Percentiles rank a stretch among this genome's conserved stretches.
phyloP scores from a whole-genome alignment of 2,888 invertebrate genomes.

The Microlaimidae sp. region DNA sequence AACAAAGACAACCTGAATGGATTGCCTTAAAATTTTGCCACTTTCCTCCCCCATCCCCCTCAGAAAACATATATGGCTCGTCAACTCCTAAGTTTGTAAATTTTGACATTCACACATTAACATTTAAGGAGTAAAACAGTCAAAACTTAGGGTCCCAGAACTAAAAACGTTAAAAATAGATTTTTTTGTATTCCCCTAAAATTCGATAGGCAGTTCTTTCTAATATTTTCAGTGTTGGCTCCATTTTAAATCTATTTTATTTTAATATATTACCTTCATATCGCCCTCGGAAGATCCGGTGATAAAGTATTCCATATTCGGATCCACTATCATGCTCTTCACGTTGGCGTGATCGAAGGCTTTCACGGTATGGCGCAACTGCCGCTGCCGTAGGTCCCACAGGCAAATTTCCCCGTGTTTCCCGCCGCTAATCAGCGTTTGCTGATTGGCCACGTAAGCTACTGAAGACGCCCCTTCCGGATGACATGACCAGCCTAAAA shows the following conservation, averaged over 20 bases:
- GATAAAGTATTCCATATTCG: constrained; percentile 83
- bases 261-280: constrained; percentile 44
- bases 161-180: too few relatives aligned
- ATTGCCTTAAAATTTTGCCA: too few relatives aligned
- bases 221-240: background rate
- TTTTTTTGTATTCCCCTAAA: too few relatives aligned
- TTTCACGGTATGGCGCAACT: constrained; percentile 58
- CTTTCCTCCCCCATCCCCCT: too few relatives aligned
- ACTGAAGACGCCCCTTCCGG: constrained; percentile 70
- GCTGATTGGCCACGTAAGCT: constrained; percentile 76
- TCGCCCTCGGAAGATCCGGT: constrained; percentile 55
- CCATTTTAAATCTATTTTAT: too few relatives aligned
- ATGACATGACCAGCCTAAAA: constrained; percentile 71
- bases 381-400: constrained; percentile 79
- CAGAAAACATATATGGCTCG: too few relatives aligned
- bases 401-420: constrained; percentile 90
- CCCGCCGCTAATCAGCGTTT: constrained; percentile 82
- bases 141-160: too few relatives aligned
- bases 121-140: too few relatives aligned
- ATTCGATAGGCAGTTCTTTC: background rate
- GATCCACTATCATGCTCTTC: constrained; percentile 82
- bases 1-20: too few relatives aligned
- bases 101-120: too few relatives aligned
- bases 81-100: too few relatives aligned
- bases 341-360: constrained; percentile 71